These are phyloP conservation scores for Reticulitermes speratus DNA, from an alignment of 1,140 invertebrate genomes.

Conservation along the genomic window DNA sequence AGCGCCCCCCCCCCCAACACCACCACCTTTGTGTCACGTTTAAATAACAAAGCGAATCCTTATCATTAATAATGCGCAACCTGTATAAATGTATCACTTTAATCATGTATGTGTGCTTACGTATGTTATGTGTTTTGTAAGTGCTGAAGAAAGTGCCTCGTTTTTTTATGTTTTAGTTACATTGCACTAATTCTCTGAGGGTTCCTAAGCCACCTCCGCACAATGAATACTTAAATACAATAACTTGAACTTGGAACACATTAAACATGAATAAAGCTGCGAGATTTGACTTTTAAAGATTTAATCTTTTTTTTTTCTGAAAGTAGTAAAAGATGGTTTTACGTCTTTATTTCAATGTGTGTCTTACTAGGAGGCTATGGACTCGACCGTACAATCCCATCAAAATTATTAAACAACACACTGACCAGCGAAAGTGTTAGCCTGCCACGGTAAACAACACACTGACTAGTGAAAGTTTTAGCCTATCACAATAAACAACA, in stretches of 20 bases:
- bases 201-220: background rate
- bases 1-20: no score
- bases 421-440: background rate
- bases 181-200: background rate
- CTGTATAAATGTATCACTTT: background rate
- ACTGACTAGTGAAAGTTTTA: no score
- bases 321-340: slow-evolving; percentile 13
- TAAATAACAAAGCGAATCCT: background rate
- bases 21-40: background rate
- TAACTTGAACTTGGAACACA: background rate
- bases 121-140: background rate
- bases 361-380: background rate
- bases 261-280: slow-evolving; percentile 18
- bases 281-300: slow-evolving; percentile 27
- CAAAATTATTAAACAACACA: background rate
- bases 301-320: background rate
- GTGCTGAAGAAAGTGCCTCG: background rate
- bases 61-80: background rate
- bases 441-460: no score
- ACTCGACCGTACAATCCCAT: background rate
- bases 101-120: background rate
- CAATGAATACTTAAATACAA: slow-evolving; percentile 16
- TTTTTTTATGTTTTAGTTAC: background rate
- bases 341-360: background rate
- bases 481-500: no score